Evolutionary conservation across 2,797 vertebrate genomes (phyloP).

Genomic region (Epinephelus coioides): DNA sequence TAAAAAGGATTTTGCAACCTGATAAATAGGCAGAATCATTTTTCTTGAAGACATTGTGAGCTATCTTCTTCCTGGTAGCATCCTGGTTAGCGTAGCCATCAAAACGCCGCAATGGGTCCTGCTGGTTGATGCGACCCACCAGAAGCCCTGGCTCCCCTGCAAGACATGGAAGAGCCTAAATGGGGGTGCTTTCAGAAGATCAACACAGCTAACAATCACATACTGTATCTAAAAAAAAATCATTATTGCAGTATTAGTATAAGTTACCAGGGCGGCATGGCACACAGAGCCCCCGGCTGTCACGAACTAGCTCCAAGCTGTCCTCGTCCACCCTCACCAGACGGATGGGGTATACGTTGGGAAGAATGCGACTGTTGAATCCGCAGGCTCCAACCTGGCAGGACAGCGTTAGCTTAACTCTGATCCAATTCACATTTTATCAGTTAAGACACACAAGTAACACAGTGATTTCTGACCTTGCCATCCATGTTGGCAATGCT

Average conservation of each 20-base stretch:
- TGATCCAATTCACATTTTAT: constrained; percentile 23
- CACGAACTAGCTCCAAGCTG: constrained; percentile 90
- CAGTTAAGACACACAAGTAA: neutral
- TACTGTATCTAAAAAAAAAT: neutral
- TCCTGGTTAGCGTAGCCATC: constrained; percentile 92
- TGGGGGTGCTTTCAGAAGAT: neutral
- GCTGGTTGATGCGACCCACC: constrained; percentile 92
- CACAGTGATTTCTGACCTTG: constrained; percentile 83
- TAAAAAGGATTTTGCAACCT: constrained; percentile 75
- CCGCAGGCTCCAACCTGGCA: constrained; percentile 92
- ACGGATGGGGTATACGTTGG: constrained; percentile 91
- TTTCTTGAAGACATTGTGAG: constrained; percentile 89
- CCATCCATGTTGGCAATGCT: constrained; percentile 96
- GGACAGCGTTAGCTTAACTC: constrained; percentile 11
- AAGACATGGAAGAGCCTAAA: constrained; percentile 11
- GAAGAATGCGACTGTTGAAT: constrained; percentile 94
- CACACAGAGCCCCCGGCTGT: constrained; percentile 89
- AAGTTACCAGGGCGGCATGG: constrained; percentile 89
- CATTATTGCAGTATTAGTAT: neutral
- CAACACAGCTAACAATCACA: neutral
- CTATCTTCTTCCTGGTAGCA: constrained; percentile 92
- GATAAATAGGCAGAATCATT: constrained; percentile 94
- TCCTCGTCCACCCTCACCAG: constrained; percentile 93
- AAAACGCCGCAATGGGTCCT: constrained; percentile 91
- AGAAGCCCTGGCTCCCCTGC: constrained; percentile 92